Conservation (phyloP, 2,797 vertebrate genomes). For the Echeneis naucrates region DNA sequence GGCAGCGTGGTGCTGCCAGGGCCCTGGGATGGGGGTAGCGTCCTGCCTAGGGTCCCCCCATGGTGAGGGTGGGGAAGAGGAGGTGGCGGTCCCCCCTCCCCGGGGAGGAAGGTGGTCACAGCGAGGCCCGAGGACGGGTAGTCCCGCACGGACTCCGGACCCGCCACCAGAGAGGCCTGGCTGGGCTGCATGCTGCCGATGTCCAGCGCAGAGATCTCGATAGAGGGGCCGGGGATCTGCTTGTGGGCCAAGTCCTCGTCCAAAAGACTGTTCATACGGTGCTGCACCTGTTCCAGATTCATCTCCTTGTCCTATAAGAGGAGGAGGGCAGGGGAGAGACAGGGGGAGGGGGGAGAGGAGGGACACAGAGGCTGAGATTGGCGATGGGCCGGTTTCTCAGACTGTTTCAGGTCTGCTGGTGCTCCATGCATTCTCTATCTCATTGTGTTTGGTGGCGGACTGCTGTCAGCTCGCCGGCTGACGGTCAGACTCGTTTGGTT, state of each 20-base stretch:
- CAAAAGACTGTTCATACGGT: conserved; percentile 97
- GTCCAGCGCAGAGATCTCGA: conserved; percentile 97
- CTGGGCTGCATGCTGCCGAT: conserved; percentile 92
- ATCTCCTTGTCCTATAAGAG: conserved; percentile 96
- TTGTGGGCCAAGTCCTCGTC: conserved; percentile 98
- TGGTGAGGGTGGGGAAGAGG: conserved; percentile 78
- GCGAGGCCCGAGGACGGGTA: conserved; percentile 90
- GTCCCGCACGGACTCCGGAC: conserved; percentile 88
- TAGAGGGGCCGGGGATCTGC: conserved; percentile 95
- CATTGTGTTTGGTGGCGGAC: conserved; percentile 25
- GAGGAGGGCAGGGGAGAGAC: conserved; percentile 63
- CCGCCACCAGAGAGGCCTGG: conserved; percentile 83
- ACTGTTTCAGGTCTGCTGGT: conserved; percentile 58
- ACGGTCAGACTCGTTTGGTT: conserved; percentile 6
- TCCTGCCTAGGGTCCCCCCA: conserved; percentile 93
- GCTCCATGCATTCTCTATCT: conserved; percentile 64
- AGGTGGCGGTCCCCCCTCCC: conserved; percentile 84
- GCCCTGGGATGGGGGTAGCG: conserved; percentile 88
- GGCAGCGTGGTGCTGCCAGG: conserved; percentile 92
- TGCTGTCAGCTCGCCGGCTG: conserved; percentile 22
- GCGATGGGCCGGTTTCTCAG: conserved; percentile 68
- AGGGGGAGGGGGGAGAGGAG: conserved; percentile 63
- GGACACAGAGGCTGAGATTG: conserved; percentile 85
- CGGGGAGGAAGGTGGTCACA: conserved; percentile 94
- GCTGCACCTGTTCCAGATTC: conserved; percentile 97